These are phyloP conservation scores for Vultur gryphus DNA, from an alignment of 2,797 vertebrate genomes.

Conservation along the genomic window DNA sequence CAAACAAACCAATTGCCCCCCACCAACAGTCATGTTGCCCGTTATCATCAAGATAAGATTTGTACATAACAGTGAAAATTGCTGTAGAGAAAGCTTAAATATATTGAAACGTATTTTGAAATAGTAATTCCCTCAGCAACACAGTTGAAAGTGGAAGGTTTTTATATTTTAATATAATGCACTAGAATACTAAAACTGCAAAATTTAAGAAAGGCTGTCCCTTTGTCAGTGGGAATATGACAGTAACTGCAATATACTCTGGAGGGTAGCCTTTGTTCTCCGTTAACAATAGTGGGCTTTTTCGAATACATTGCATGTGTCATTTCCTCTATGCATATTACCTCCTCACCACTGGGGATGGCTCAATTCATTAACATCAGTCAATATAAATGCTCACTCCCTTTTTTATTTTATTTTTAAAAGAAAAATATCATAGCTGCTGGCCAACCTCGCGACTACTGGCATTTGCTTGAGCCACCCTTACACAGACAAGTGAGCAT, in stretches of 20 bases:
- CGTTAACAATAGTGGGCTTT: conserved; percentile 10
- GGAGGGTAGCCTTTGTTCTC: conserved; percentile 49
- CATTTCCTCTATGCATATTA: background rate
- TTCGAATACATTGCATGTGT: background rate
- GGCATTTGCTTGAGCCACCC: background rate
- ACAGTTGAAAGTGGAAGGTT: background rate
- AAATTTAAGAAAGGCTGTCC: conserved; percentile 54
- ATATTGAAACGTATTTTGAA: conserved; percentile 29
- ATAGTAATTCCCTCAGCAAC: conserved; percentile 29
- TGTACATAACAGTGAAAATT: background rate
- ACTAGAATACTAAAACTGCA: conserved; percentile 42
- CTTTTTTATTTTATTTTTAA: background rate
- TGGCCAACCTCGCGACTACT: background rate
- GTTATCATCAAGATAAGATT: background rate
- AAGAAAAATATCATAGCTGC: background rate
- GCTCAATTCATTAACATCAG: conserved; percentile 37
- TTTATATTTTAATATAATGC: conserved; percentile 49
- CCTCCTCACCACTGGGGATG: background rate
- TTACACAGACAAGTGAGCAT: background rate
- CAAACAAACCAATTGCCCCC: background rate
- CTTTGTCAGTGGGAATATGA: conserved; percentile 32
- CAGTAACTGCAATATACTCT: conserved; percentile 48
- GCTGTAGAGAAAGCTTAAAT: conserved; percentile 49
- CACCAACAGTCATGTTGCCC: background rate
- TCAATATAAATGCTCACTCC: background rate